These are phyloP conservation scores for Serinus canaria DNA, from an alignment of 2,113 vertebrate genomes.

Conservation along the genomic window DNA sequence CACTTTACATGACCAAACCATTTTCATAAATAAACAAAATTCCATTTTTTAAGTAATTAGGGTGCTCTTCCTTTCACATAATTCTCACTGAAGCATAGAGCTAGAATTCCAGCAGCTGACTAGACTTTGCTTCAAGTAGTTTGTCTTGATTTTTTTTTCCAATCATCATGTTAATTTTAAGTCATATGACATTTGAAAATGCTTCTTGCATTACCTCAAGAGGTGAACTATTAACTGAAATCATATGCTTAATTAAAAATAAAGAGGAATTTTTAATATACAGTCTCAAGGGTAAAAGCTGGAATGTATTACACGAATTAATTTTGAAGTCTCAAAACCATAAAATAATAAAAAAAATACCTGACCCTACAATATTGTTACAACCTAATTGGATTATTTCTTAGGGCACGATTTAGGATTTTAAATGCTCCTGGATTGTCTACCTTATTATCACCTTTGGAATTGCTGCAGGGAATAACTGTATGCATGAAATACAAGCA, in stretches of 20 bases:
- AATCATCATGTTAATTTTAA: background rate
- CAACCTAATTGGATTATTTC: background rate
- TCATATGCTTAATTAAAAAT: slow-evolving; percentile 24
- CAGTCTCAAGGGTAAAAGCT: background rate
- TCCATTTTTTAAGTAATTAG: background rate
- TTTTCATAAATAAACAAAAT: background rate
- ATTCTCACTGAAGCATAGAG: background rate
- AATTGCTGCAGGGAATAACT: background rate
- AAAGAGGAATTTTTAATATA: background rate
- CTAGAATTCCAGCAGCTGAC: background rate
- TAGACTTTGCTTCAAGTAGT: background rate
- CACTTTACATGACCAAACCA: background rate
- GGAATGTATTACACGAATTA: background rate
- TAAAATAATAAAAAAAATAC: background rate
- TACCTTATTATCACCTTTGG: background rate
- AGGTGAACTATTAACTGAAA: background rate
- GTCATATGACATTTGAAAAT: background rate
- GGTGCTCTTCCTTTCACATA: background rate
- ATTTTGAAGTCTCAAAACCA: background rate
- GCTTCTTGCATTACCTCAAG: background rate
- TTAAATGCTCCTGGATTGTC: background rate
- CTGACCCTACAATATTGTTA: background rate
- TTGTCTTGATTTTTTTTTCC: background rate
- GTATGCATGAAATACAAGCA: background rate
- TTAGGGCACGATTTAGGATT: background rate